Percentiles rank a stretch among this genome's conserved stretches.
Conservation (phyloP, 2,888 invertebrate genomes). For the Cerastis leucographa region DNA sequence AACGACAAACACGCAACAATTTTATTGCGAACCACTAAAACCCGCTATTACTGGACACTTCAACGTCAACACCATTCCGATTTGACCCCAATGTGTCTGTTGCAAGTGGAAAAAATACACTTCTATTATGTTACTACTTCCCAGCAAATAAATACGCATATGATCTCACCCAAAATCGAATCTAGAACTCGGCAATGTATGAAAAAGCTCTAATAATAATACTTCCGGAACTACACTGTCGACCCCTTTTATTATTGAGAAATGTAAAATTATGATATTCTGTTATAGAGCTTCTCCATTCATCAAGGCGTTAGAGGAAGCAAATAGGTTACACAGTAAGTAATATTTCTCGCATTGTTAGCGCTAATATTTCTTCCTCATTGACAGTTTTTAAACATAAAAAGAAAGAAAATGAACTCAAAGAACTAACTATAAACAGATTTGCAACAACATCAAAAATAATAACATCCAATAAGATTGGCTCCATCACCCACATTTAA, state of each 20-base stretch:
- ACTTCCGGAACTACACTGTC: constrained; percentile 54
- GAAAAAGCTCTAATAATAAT: constrained; percentile 52
- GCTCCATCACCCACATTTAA: constrained; percentile 58
- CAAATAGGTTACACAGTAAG: constrained; percentile 53
- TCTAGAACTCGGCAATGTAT: constrained; percentile 55
- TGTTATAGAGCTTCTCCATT: constrained; percentile 44
- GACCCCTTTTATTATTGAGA: constrained; percentile 52
- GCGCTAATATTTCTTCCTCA: constrained; percentile 37
- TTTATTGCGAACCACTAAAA: constrained; percentile 58
- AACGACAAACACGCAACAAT: constrained; percentile 54
- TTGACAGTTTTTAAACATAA: constrained; percentile 51
- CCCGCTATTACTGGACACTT: constrained; percentile 48
- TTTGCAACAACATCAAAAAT: constrained; percentile 54
- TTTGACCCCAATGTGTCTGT: constrained; percentile 57
- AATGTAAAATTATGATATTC: constrained; percentile 43
- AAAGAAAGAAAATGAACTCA: constrained; percentile 32
- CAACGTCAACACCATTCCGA: constrained; percentile 52
- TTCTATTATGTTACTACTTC: constrained; percentile 53
- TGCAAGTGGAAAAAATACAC: constrained; percentile 41
- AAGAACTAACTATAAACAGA: constrained; percentile 34
- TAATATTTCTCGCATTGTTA: constrained; percentile 50
- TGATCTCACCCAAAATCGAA: constrained; percentile 62
- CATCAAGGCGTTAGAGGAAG: constrained; percentile 52
- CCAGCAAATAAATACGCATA: constrained; percentile 56
- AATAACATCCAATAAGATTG: constrained; percentile 60